Conservation (phyloP, 2,113 vertebrate genomes). For the Petromus typicus region DNA sequence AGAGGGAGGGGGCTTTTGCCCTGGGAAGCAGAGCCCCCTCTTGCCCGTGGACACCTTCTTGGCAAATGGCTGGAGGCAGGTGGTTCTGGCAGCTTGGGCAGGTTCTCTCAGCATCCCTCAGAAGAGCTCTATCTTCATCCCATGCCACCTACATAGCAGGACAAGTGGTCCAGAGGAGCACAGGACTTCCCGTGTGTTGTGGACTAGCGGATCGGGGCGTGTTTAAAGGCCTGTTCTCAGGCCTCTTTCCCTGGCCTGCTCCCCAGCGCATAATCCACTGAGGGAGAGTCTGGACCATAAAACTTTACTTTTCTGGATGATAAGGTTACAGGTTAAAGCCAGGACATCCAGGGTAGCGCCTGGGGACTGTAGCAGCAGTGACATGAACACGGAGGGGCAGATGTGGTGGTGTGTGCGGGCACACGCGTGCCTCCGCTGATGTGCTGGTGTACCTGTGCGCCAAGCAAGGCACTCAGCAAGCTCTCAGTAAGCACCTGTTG, state of each 20-base stretch:
- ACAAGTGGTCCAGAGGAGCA: neutral
- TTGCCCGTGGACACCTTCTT: slow-evolving; percentile 49
- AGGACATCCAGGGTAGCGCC: neutral
- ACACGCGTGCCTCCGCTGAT: accelerated
- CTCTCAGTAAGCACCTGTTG: neutral
- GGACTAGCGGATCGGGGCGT: neutral
- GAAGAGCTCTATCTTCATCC: neutral
- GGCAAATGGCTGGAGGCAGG: slow-evolving; percentile 23
- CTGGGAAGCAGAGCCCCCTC: slow-evolving; percentile 47
- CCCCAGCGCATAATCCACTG: neutral
- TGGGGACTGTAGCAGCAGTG: neutral
- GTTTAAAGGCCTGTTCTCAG: neutral
- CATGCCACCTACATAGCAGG: neutral
- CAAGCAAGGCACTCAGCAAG: neutral
- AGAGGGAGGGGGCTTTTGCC: slow-evolving; percentile 19
- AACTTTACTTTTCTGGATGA: neutral
- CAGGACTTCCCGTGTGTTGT: neutral
- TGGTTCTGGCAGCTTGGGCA: neutral
- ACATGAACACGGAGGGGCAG: neutral
- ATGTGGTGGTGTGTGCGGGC: neutral
- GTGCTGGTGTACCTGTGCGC: neutral
- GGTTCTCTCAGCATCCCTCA: neutral
- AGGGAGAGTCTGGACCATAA: neutral
- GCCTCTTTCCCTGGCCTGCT: neutral
- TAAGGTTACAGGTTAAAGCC: neutral